Evolutionary conservation across 37 sponge, comb jelly and placozoan species (phyloP), one percentile per base, ranked within the genome.

Genomic region (Crambe crambe): DNA sequence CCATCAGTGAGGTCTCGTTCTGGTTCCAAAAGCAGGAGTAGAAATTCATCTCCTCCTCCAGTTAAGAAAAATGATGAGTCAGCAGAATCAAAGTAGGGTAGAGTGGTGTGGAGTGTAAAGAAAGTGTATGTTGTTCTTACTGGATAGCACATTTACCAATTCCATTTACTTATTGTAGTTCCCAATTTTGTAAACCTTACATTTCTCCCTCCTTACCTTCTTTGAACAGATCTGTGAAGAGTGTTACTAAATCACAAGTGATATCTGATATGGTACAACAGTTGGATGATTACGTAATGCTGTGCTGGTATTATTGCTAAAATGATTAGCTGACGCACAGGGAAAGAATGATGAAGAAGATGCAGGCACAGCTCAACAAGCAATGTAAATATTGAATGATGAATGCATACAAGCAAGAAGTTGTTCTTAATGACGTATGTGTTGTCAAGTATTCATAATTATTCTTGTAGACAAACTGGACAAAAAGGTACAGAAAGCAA

Each of bases 321-420:
- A 51, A 15, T 15, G 15, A 51, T 51, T 51, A 90, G 70, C 29
- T 94, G 32, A 88, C 92, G 37, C 91, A 88, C 56, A 84, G 89
- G 56, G 95, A 94, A 51, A 40, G 83, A 37, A 59, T 94, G 72
- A 90, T 90, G 67, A 87, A 79, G 57, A 89, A 80, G 47, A 81
- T 94, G 82, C 95, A 94, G 37, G 51, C 71, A 4, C 84, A 84
- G 42, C 81, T 94, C 32, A 88, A 80, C 43, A 94, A 90, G 66
- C 91, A 88, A 58, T 83, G 92, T 91, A 82, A 65, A 84, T n/a
- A n/a, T n/a, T n/a, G n/a, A n/a, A n/a, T n/a, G n/a, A n/a, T n/a
- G n/a, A n/a, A n/a, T n/a, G n/a, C n/a, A n/a, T n/a, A n/a, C n/a
- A n/a, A n/a, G n/a, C n/a, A n/a, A n/a, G n/a, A n/a, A n/a, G n/a